A percentile compares a stretch with the other conserved stretches of the same genome.
phyloP scores from a whole-genome alignment of 2,113 vertebrate genomes.

The Mormyrus lacerda region DNA sequence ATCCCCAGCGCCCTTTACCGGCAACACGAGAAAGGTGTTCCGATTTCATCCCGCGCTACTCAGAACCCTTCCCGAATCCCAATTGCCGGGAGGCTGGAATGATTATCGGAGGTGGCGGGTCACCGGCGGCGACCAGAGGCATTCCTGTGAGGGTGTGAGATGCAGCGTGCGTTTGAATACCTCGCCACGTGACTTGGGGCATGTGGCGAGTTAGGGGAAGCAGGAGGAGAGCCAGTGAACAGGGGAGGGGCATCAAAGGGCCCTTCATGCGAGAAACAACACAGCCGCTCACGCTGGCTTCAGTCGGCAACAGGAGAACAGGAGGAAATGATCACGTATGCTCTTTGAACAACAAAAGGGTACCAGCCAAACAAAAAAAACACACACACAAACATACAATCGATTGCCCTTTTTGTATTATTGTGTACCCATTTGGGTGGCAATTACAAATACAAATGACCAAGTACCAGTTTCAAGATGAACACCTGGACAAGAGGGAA shows the following conservation, averaged over 20 bases:
- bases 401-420: neutral
- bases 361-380: neutral
- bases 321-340: neutral
- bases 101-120: neutral
- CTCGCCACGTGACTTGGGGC: neutral
- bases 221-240: neutral
- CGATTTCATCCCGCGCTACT: neutral
- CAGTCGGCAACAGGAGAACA: neutral
- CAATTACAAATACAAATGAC: slow-evolving; percentile 11
- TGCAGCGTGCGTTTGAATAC: neutral
- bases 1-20: neutral
- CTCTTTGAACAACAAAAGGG: slow-evolving; percentile 7
- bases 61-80: neutral
- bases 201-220: neutral
- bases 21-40: neutral
- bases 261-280: slow-evolving; percentile 5
- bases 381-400: neutral
- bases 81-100: neutral
- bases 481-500: neutral
- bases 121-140: neutral
- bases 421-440: neutral
- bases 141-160: neutral
- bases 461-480: neutral
- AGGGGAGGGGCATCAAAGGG: neutral
- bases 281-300: neutral